These are phyloP conservation scores for Acipenser transmontanus DNA, from an alignment of 2,797 vertebrate genomes.

Conservation along the genomic window DNA sequence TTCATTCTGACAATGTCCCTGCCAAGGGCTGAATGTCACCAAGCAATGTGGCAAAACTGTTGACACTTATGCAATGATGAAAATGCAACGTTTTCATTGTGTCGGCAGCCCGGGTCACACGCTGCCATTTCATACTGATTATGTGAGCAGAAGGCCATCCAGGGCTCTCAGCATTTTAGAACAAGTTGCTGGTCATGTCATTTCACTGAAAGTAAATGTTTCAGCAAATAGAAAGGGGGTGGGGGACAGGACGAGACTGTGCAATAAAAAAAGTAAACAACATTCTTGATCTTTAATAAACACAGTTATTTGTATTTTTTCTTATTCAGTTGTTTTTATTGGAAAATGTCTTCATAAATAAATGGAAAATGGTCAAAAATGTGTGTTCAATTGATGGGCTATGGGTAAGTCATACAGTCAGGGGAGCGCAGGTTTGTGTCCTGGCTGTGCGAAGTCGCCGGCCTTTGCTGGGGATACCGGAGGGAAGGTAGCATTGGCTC, in stretches of 20 bases:
- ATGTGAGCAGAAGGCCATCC: slow-evolving; percentile 27
- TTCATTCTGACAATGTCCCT: slow-evolving; percentile 38
- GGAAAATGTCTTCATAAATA: background rate
- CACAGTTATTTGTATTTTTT: background rate
- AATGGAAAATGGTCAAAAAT: background rate
- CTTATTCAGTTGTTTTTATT: background rate
- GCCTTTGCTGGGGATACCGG: no score
- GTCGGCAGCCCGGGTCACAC: slow-evolving; percentile 10
- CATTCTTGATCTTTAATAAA: background rate
- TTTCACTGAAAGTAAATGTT: slow-evolving; percentile 33
- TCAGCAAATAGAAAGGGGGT: slow-evolving; percentile 33
- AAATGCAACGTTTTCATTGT: slow-evolving; percentile 46
- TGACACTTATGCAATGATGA: slow-evolving; percentile 24
- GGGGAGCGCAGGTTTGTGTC: no score
- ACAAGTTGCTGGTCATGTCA: slow-evolving; percentile 34
- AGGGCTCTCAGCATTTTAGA: slow-evolving; percentile 42
- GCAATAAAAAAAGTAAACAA: background rate
- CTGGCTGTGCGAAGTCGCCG: no score
- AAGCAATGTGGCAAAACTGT: slow-evolving; percentile 24
- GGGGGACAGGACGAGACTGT: slow-evolving; percentile 12
- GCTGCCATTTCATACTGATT: slow-evolving; percentile 42
- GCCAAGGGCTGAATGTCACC: slow-evolving; percentile 51
- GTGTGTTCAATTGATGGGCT: background rate
- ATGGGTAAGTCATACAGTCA: no score
- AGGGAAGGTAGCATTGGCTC: no score